Base-by-base conservation (phyloP, 2,888 invertebrate genomes). In the Auanema freiburgensis region DNA sequence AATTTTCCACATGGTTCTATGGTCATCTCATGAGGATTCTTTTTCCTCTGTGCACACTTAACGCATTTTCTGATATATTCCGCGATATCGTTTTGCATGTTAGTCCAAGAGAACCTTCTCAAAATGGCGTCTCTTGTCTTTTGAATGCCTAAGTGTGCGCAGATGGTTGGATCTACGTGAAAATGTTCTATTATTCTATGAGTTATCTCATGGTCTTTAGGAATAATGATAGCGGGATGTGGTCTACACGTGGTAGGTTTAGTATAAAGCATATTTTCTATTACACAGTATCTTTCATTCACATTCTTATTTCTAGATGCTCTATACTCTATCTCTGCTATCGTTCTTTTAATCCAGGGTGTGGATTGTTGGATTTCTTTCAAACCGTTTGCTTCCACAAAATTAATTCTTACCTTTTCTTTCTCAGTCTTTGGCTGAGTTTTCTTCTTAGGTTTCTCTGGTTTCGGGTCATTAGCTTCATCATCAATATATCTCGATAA, bases 401-500 rank as follows among this genome's bases (percentile, higher is more conserved):
- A 33, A 33, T 33, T 33, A 5, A 33, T 33, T 8, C 8, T 33
- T 8, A 8, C 33, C 8, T 3, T 3, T 33, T 41, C 16, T n/a
- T 33, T 46, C n/a, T 50, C 14, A 16, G 14, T n/a, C 18, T 24
- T 43, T 16, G 11, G 12, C 21, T 33, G 33, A 8, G 6, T 12
- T 40, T 43, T 42, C 42, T 57, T 43, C 5, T 33, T 21, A 12
- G 23, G 10, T 33, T 63, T 59, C 42, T 60, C 41, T 16, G 33
- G 2, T 49, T 10, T 12, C 10, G 51, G 42, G 18, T 64, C 64
- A 16, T 55, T 53, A 11, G n/a, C 33, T 50, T 64, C 60, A n/a
- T 60, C 60, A 18, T 14, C 18, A 10, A 52, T 44, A 53, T 63
- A 60, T 21, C 76, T 56, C 6, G 61, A 61, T 6, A 77, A 43